A percentile compares a stretch with the other conserved stretches of the same genome.
phyloP scores from a whole-genome alignment of 2,888 invertebrate genomes.

The Limnephilus rhombicus region DNA sequence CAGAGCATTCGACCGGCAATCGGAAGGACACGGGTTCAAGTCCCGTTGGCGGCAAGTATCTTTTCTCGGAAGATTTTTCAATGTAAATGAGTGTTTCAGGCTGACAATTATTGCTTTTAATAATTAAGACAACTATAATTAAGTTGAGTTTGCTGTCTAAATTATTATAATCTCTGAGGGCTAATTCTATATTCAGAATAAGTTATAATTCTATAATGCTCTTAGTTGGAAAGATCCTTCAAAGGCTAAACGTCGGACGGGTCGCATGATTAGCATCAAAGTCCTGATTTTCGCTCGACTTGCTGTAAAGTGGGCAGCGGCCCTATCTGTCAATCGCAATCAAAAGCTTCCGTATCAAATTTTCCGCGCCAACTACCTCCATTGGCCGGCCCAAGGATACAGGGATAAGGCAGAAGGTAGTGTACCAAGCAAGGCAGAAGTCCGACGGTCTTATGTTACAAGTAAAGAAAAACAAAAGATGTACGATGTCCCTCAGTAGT shows the following conservation, averaged over 20 bases:
- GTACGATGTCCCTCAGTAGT: not conserved
- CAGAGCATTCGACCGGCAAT: too few species aligned
- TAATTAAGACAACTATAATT: not conserved
- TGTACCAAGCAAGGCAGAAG: constrained; percentile 54
- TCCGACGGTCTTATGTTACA: constrained; percentile 60
- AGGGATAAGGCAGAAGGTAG: constrained; percentile 11
- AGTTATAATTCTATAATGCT: constrained; percentile 6
- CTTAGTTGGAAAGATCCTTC: constrained; percentile 15
- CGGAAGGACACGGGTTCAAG: too few species aligned
- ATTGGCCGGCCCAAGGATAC: constrained; percentile 35
- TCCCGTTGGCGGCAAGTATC: too few species aligned
- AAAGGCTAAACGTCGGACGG: constrained; percentile 22
- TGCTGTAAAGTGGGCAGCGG: constrained; percentile 58
- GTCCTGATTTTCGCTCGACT: constrained; percentile 49
- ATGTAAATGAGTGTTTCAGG: too few species aligned
- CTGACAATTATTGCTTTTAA: too few species aligned
- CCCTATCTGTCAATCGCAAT: constrained; percentile 59
- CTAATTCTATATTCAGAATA: not conserved
- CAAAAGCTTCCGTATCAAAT: constrained; percentile 62
- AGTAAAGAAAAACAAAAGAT: constrained; percentile 45
- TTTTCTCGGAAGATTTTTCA: too few species aligned
- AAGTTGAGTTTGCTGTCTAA: not conserved
- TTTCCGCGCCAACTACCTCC: constrained; percentile 56
- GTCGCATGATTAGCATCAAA: constrained; percentile 47
- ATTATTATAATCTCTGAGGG: not conserved